phyloP scores from a whole-genome alignment of 53 echinoderm and acorn worm genomes.

The Crossaster papposus region DNA sequence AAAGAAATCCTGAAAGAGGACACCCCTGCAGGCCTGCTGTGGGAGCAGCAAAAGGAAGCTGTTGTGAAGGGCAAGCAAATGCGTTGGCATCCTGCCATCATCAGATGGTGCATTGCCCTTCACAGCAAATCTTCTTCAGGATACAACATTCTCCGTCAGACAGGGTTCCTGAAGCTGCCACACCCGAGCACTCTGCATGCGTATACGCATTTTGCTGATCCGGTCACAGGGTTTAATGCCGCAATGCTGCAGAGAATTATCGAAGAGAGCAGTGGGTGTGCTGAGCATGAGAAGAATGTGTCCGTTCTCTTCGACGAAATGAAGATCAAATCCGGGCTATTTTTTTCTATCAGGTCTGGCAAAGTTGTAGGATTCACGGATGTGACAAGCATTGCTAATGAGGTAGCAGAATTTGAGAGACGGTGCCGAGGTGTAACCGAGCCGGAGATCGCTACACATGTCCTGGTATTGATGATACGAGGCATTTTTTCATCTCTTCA shows the following conservation, averaged over 20 bases:
- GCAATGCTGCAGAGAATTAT: conserved; percentile 54
- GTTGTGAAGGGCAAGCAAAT: too few species aligned
- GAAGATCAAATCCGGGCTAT: conserved; percentile 51
- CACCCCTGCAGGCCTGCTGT: conserved; percentile 29
- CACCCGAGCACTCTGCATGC: conserved; percentile 53
- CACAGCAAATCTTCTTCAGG: too few species aligned
- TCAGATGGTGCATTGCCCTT: conserved; percentile 23
- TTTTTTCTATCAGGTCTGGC: conserved; percentile 32
- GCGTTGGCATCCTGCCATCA: conserved; percentile 12
- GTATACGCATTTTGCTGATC: conserved; percentile 55
- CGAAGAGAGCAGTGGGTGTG: not conserved
- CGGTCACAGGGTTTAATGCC: conserved; percentile 32
- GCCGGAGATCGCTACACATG: conserved; percentile 31
- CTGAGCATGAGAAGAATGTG: conserved; percentile 38
- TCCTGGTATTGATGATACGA: too few species aligned
- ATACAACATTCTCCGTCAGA: conserved; percentile 35
- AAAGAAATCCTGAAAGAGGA: not conserved
- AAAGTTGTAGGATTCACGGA: conserved; percentile 50
- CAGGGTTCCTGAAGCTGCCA: conserved; percentile 53
- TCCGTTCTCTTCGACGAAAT: conserved; percentile 58
- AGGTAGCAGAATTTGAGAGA: conserved; percentile 30
- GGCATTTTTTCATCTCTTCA: too few species aligned
- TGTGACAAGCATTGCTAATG: conserved; percentile 30
- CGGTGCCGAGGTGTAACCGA: conserved; percentile 11
- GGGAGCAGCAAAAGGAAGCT: conserved; percentile 55